Evolutionary conservation across 2,113 vertebrate species (phyloP).

Genomic region (Archilochus colubris): DNA sequence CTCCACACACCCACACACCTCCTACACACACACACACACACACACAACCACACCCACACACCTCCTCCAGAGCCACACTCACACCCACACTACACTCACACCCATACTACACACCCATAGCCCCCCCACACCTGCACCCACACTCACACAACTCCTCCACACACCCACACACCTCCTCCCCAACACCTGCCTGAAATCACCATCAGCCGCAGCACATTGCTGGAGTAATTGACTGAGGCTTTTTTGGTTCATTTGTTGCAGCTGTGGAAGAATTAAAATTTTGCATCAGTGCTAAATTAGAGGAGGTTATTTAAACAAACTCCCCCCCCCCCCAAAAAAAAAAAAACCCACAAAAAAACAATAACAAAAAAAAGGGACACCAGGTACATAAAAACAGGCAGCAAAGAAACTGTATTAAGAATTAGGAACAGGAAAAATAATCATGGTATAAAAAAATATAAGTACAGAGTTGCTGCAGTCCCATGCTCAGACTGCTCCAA

Average conservation of each 20-base stretch:
- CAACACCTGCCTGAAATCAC: not conserved
- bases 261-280: not conserved
- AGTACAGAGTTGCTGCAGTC: not conserved
- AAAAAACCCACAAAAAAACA: too few species aligned
- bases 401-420: not conserved
- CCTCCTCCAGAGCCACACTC: too few species aligned
- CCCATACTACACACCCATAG: too few species aligned
- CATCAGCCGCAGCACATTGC: not conserved
- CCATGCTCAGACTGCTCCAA: rapidly evolving
- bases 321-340: too few species aligned
- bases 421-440: not conserved
- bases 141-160: too few species aligned
- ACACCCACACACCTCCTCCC: rapidly evolving
- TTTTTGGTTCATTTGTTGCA: constrained; percentile 16
- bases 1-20: not conserved
- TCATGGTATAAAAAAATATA: not conserved
- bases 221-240: not conserved
- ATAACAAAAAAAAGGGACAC: not conserved
- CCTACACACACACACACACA: too few species aligned
- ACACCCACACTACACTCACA: too few species aligned
- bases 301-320: not conserved
- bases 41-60: too few species aligned
- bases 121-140: too few species aligned
- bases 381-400: not conserved
- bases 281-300: not conserved